A percentile compares a stretch with the other conserved stretches of the same genome.
Conservation (phyloP, 2,113 vertebrate species). For the Ornithorhynchus anatinus region DNA sequence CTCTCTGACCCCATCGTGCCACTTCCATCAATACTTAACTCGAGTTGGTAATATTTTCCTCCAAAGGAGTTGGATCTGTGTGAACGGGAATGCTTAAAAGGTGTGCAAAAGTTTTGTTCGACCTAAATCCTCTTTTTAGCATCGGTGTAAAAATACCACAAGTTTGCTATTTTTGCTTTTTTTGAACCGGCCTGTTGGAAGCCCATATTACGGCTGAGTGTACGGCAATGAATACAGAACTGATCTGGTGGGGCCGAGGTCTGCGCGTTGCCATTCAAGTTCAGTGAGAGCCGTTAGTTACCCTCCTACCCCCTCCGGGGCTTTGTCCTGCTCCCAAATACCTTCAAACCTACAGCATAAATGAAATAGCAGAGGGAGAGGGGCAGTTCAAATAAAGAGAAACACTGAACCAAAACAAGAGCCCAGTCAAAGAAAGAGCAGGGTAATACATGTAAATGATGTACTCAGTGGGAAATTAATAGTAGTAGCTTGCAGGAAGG, state of each 20-base stretch:
- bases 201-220: conserved; percentile 1
- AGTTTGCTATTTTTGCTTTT: too few relatives aligned
- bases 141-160: too few relatives aligned
- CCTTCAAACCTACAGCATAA: conserved; percentile 35
- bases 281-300: background rate
- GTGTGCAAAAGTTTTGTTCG: too few relatives aligned
- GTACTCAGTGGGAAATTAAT: conserved; percentile 56
- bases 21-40: too few relatives aligned
- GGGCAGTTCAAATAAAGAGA: conserved; percentile 49
- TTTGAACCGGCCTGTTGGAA: background rate
- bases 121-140: too few relatives aligned
- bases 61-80: too few relatives aligned
- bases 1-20: too few relatives aligned
- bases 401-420: conserved; percentile 40
- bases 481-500: conserved; percentile 38
- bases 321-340: conserved; percentile 23
- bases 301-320: background rate
- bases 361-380: background rate
- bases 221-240: conserved; percentile 38
- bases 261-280: background rate
- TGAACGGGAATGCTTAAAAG: too few relatives aligned
- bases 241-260: background rate
- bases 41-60: too few relatives aligned
- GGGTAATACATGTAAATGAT: conserved; percentile 62
- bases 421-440: conserved; percentile 33